Conservation (phyloP, 2,797 vertebrate genomes). For the Loris lydekkerianus region DNA sequence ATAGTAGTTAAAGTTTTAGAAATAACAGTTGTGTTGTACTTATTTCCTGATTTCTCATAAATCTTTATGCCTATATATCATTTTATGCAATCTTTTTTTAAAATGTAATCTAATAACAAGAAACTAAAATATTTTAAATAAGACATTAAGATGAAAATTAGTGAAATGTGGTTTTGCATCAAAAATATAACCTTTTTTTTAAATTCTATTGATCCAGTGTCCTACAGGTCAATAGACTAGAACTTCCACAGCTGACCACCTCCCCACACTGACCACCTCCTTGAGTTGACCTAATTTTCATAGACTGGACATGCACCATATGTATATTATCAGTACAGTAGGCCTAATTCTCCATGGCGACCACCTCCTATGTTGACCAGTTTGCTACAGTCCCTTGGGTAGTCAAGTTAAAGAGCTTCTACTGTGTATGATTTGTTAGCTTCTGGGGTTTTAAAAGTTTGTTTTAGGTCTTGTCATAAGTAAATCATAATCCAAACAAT, state of each 20-base stretch:
- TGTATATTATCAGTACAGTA: no score
- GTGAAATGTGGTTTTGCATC: conserved; percentile 35
- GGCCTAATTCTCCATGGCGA: no score
- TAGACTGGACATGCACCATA: no score
- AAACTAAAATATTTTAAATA: conserved; percentile 67
- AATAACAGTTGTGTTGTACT: not conserved
- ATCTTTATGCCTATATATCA: conserved; percentile 52
- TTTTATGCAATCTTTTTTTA: conserved; percentile 10
- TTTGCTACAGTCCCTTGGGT: no score
- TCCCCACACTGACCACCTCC: no score
- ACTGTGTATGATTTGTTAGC: conserved; percentile 65
- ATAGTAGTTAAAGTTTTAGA: not conserved
- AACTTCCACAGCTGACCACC: no score
- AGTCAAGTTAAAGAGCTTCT: no score
- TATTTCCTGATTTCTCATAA: not conserved
- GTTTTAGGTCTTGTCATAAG: conserved; percentile 73
- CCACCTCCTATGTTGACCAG: no score
- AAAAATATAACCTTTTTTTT: conserved; percentile 60
- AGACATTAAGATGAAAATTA: conserved; percentile 11
- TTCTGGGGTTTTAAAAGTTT: conserved; percentile 67
- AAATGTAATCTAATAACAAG: not conserved
- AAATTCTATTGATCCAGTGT: conserved; percentile 66
- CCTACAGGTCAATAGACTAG: conserved; percentile 62
- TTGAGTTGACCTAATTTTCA: no score
- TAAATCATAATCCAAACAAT: conserved; percentile 82